Evolutionary conservation across 2,888 invertebrate genomes (phyloP), one percentile per base, ranked within the genome.

Genomic region (Choreutis nemorana): DNA sequence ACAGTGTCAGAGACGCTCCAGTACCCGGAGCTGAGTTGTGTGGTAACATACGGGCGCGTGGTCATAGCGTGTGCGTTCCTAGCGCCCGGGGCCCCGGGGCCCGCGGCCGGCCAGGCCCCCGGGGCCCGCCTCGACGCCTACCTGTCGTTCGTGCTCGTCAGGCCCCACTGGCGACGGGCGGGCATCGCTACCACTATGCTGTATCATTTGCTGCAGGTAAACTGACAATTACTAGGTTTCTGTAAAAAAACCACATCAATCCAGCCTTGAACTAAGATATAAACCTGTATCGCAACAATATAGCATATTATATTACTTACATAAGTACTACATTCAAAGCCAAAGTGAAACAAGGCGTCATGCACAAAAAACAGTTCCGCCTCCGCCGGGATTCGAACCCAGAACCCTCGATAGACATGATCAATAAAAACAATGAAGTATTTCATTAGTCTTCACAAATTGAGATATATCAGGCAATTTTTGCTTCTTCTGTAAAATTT

Each of bases 11-110:
- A 94, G 46, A 87, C 90, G 34, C 81, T 96, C 2, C 89, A 91
- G 52, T 95, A 95, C 72, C 95, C 96, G 0, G 96, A 96, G 59
- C 94, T 90, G 65, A 94, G 90, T 50, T 93, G 94, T 56, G 91
- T 96, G 26, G 94, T 88, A 20, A 59, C 91, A 4, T 93, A 92
- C 61, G 84, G 86, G 58, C 87, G 89, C 50, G 71, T 96, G 34
- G 86, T 94, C 26, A 79, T 96, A 13, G 96, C 88, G n/a, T 95
- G 94, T 72, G 94, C 92, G 0, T 89, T 94, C 63, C 82, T 96
- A 41, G 91, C 94, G 28, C 95, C 96, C 0, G 89, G 91, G 55
- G 86, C 87, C 1, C 83, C 84, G 3, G 85, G 83, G 48, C 89
- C 89, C 45, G 92, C 92, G 64, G 91, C 92, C 0, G 96, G 96